These are phyloP conservation scores for Oceanodroma leucorhoa DNA, from an alignment of 2,797 vertebrate species.

Conservation along the genomic window DNA sequence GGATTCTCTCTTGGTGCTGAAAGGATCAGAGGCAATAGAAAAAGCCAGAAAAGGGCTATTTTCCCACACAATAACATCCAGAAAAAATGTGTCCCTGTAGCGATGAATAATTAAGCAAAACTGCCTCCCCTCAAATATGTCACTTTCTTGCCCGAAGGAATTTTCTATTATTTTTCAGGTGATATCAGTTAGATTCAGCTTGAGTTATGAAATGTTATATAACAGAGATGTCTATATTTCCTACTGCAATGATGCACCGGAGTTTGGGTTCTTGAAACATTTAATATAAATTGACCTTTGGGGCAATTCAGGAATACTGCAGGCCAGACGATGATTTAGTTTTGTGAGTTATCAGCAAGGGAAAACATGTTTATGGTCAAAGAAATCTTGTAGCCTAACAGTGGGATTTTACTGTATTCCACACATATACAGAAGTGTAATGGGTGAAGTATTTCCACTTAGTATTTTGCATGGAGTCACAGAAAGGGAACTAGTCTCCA, in stretches of 20 bases:
- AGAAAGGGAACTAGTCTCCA: neutral
- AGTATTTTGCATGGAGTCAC: neutral
- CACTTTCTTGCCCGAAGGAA: neutral
- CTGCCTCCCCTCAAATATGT: neutral
- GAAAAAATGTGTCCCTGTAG: neutral
- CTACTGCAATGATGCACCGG: neutral
- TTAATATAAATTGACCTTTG: neutral
- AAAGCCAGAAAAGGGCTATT: neutral
- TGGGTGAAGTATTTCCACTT: neutral
- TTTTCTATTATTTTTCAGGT: conserved; percentile 3
- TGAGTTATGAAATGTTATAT: neutral
- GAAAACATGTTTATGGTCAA: neutral
- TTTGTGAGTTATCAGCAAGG: neutral
- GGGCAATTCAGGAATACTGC: neutral
- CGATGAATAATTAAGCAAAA: conserved; percentile 10
- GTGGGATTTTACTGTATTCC: neutral
- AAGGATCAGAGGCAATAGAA: neutral
- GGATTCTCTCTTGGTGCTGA: neutral
- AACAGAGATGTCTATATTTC: neutral
- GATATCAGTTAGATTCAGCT: neutral
- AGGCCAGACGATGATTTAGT: neutral
- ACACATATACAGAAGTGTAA: neutral
- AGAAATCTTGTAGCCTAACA: neutral
- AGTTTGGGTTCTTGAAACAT: neutral
- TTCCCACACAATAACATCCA: neutral